Conservation (phyloP, 2,797 vertebrate species). For the Streptopelia turtur region DNA sequence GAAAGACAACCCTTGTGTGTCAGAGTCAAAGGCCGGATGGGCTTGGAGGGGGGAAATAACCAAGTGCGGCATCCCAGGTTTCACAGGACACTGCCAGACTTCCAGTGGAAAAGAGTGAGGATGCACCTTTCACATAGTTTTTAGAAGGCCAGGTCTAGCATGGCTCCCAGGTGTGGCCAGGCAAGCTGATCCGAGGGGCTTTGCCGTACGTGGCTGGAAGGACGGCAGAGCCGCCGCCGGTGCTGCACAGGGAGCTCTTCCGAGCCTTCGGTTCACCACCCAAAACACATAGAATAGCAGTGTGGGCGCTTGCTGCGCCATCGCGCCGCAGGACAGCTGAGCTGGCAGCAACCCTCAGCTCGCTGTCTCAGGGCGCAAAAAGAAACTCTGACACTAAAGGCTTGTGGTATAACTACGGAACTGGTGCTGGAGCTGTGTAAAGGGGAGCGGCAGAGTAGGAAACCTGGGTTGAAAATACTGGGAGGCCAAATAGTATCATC, state of each 20-base stretch:
- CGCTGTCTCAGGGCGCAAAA: background rate
- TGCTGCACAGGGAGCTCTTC: background rate
- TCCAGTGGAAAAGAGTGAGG: background rate
- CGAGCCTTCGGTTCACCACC: background rate
- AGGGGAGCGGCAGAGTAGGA: background rate
- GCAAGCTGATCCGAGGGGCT: background rate
- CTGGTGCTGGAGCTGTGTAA: background rate
- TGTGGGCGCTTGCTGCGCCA: background rate
- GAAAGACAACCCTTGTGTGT: fast-evolving
- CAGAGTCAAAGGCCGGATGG: background rate
- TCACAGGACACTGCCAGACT: background rate
- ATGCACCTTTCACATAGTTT: background rate
- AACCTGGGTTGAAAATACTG: background rate
- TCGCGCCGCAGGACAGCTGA: background rate
- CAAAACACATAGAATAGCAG: background rate
- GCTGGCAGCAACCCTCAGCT: background rate
- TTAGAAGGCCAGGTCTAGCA: background rate
- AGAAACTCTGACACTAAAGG: background rate
- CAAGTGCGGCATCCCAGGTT: background rate
- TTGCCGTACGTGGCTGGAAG: background rate
- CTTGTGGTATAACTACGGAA: fast-evolving
- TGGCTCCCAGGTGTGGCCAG: background rate
- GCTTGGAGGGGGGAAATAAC: background rate
- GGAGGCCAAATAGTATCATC: background rate
- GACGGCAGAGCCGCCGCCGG: background rate